Evolutionary conservation across 2,797 vertebrate species (phyloP).

Genomic region (Cryptoprocta ferox): DNA sequence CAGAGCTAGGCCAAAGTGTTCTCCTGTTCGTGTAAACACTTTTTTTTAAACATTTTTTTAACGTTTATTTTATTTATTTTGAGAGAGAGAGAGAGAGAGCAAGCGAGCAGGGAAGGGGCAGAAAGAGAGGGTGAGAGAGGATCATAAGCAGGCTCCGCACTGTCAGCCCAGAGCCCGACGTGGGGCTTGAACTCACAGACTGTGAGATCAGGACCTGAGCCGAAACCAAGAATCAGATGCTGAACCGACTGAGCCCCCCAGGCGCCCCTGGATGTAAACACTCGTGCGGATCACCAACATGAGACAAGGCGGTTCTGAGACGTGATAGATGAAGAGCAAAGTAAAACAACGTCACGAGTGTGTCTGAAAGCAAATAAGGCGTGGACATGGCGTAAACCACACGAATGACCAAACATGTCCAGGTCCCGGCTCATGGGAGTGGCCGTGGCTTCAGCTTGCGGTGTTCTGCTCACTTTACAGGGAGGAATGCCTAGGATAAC

Average conservation of each 20-base stretch:
- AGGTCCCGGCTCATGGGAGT: background rate
- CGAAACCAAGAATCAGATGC: no score
- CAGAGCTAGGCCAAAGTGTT: no score
- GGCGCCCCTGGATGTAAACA: background rate
- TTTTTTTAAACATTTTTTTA: no score
- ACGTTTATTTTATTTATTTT: no score
- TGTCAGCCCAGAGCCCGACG: no score
- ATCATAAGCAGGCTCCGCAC: no score
- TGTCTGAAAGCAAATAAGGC: background rate
- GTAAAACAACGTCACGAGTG: background rate
- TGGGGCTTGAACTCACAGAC: no score
- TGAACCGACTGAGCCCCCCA: no score
- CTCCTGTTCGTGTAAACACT: background rate
- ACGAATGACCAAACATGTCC: background rate
- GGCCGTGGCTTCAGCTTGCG: background rate
- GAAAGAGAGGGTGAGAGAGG: no score
- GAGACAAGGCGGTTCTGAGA: background rate
- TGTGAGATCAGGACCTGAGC: no score
- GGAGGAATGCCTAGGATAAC: background rate
- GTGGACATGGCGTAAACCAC: background rate
- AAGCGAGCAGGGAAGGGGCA: no score
- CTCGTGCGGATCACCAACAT: background rate
- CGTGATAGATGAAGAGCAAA: background rate
- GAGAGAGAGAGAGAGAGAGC: no score
- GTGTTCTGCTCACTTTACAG: background rate